Base-by-base conservation (phyloP, 2,888 invertebrate species). In the Acleris laterana region DNA sequence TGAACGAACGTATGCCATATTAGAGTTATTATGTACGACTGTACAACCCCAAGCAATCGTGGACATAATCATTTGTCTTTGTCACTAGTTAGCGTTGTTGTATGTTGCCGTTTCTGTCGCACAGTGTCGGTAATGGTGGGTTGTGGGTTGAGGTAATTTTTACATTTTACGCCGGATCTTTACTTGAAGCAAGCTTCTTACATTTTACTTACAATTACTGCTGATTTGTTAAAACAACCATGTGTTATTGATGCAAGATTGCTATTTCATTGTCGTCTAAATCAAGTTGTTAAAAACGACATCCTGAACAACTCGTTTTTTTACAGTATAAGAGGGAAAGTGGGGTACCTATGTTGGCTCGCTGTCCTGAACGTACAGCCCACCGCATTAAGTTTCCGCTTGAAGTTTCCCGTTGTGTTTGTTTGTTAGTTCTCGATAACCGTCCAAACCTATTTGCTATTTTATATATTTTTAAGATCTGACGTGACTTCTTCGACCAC, bases 21-120 rank as follows among this genome's bases (percentile, higher is more conserved):
- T 91, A 91, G 90, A 77, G 81, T 88, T 88, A 81, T 76, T 77
- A 76, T 75, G 72, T 76, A 72, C 65, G 80, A 81, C 80, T 84
- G 80, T 84, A 81, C 77, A 76, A 79, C 72, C 73, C 77, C 81
- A 85, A 89, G 88, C 89, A 87, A 89, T 89, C 77, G 68, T 81
- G 78, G 78, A 90, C 89, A 88, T 90, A 87, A 88, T 90, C 89
- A 88, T 89, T 75, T 83, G 79, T 89, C 89, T 89, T 74, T 80
- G 67, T 68, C 63, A 72, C 73, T 84, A 81, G 80, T 76, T 77
- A 73, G 75, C 77, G 82, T 77, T 73, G 75, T 75, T 80, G 77
- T 79, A 79, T 74, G 76, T 79, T 79, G 79, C 78, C 76, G 71
- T 80, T 75, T 77, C 70, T 70, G 68, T 70, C 70, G 65, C 72